These are phyloP conservation scores for Drosophila tanythrix DNA, from an alignment of 2,888 invertebrate genomes.

Conservation along the genomic window DNA sequence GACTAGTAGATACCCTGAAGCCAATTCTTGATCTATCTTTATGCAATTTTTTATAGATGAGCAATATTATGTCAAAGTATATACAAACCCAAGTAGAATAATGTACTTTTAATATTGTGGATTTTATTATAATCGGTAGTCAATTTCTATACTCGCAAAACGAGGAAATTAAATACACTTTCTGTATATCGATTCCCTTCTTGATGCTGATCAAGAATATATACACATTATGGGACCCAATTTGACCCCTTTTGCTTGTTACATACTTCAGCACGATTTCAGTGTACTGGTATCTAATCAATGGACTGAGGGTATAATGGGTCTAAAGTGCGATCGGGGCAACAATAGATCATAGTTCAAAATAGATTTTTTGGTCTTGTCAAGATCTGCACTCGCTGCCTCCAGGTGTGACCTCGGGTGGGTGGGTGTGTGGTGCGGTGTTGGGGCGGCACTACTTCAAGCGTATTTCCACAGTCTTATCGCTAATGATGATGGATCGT, in stretches of 20 bases:
- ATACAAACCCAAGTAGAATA: not conserved
- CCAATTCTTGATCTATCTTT: no score
- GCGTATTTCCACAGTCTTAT: constrained; percentile 63
- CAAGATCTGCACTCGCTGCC: constrained; percentile 41
- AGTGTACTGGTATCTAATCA: not conserved
- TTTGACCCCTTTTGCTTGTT: not conserved
- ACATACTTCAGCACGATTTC: not conserved
- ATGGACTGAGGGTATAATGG: not conserved
- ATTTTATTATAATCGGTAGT: not conserved
- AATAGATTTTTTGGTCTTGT: not conserved
- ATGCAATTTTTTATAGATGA: not conserved
- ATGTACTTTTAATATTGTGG: not conserved
- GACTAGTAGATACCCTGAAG: not conserved
- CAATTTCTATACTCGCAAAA: not conserved
- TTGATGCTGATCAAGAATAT: not conserved
- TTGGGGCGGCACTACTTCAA: constrained; percentile 60
- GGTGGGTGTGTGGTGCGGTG: not conserved
- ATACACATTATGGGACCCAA: not conserved
- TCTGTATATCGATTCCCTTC: not conserved
- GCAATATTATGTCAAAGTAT: not conserved
- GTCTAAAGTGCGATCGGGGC: constrained; percentile 16
- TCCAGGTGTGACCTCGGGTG: constrained; percentile 6
- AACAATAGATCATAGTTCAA: constrained; percentile 16
- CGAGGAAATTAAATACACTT: not conserved
- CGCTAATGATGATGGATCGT: constrained; percentile 81